Evolutionary conservation across 2,113 vertebrate genomes (phyloP).

Genomic region (Butastur rufipennis): DNA sequence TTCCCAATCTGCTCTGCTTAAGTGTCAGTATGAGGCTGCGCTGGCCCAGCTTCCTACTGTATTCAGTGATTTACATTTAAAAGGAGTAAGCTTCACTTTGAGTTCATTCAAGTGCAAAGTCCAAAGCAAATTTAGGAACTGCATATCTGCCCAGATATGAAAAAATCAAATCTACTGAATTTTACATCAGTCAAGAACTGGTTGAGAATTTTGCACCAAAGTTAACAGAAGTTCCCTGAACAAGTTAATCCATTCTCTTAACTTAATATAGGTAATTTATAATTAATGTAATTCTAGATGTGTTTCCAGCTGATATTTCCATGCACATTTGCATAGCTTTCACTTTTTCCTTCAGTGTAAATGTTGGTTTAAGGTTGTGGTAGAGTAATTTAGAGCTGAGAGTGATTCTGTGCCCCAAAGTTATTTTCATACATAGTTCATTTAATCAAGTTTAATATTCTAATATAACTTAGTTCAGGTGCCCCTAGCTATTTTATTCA

Average conservation of each 20-base stretch:
- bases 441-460: neutral
- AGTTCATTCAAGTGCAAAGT: neutral
- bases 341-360: neutral
- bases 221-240: neutral
- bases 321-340: neutral
- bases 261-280: neutral
- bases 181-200: neutral
- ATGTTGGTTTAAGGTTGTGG: neutral
- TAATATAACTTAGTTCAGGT: neutral
- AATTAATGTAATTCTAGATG: neutral
- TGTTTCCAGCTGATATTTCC: neutral
- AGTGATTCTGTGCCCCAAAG: neutral
- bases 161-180: neutral
- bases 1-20: neutral
- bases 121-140: neutral
- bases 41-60: neutral
- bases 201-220: neutral
- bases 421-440: constrained; percentile 30
- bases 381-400: neutral
- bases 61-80: neutral
- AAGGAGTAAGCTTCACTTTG: neutral
- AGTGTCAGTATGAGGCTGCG: neutral
- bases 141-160: neutral
- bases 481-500: constrained; percentile 11
- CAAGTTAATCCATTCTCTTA: neutral